Base-by-base conservation (phyloP, 2,888 invertebrate genomes). In the Andrena minutula region DNA sequence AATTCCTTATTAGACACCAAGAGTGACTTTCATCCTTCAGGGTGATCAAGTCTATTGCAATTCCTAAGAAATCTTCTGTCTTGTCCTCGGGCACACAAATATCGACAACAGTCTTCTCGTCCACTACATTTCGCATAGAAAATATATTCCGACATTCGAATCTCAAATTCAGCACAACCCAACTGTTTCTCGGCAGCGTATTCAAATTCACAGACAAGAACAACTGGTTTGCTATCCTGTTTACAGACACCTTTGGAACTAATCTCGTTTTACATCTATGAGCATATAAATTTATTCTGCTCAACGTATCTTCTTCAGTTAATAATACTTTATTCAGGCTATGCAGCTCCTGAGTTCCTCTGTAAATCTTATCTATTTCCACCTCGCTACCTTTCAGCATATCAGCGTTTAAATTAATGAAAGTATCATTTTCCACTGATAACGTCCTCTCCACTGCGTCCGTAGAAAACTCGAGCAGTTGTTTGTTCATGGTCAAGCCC, bases 1-100 rank as follows among this genome's bases (percentile, higher is more conserved):
- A 93, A 86, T 93, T 84, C 51, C 81, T 89, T 35, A 93, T 87
- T 0, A 94, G 75, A 53, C 91, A 93, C 92, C 93, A 93, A 47
- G 91, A 83, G 28, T 85, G 77, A 2, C 80, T 74, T 56, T 90
- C 79, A 0, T 88, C 82, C 41, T 82, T 86, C 3, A 91, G 79
- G 30, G 90, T 89, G 4, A 93, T 86, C n/a, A 92, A 83, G 86
- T 94, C 92, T 12, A 91, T 83, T 2, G 58, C 60, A 5, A 91
- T 64, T 16, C 82, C 56, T 0, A 85, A 79, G 3, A 78, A 49
- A 58, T 60, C 69, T 35, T 58, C 71, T 16, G 83, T 47, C 76
- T 68, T 75, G 76, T 60, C 65, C 10, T 78, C 72, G 2, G 78
- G 72, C n/a, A 92, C 72, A 12, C 83, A 85, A 56, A 93, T 70